Evolutionary conservation across 2,797 vertebrate species (phyloP).

Genomic region (Acomys russatus): DNA sequence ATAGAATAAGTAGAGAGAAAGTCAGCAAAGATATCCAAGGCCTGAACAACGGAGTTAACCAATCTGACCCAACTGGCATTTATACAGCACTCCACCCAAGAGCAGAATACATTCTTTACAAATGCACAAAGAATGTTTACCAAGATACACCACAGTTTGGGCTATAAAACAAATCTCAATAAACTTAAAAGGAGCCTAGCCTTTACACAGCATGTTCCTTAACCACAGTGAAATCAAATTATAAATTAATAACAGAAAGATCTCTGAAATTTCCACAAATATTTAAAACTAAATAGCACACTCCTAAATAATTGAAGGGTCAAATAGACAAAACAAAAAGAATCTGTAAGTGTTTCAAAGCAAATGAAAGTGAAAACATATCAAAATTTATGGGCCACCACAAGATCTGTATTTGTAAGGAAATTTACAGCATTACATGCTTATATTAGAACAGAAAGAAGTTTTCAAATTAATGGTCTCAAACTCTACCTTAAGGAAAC

Average conservation of each 20-base stretch:
- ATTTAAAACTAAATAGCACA: slow-evolving; percentile 78
- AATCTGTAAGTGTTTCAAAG: slow-evolving; percentile 48
- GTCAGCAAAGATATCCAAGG: slow-evolving; percentile 42
- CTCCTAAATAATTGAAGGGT: slow-evolving; percentile 74
- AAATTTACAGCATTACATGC: slow-evolving; percentile 23
- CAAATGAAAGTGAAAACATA: slow-evolving; percentile 56
- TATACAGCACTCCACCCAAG: slow-evolving; percentile 66
- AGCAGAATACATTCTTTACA: slow-evolving; percentile 68
- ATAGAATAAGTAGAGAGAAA: slow-evolving; percentile 62
- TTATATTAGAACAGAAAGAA: slow-evolving; percentile 55
- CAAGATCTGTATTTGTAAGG: slow-evolving; percentile 37
- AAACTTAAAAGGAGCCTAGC: slow-evolving; percentile 76
- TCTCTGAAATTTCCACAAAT: slow-evolving; percentile 79
- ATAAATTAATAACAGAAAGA: slow-evolving; percentile 82
- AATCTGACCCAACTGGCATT: slow-evolving; percentile 66
- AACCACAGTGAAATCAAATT: slow-evolving; percentile 79
- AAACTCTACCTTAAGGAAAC: slow-evolving; percentile 52
- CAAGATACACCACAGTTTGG: slow-evolving; percentile 69
- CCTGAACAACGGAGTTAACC: slow-evolving; percentile 50
- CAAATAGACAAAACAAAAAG: slow-evolving; percentile 65
- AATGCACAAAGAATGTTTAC: slow-evolving; percentile 69
- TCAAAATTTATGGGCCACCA: slow-evolving; percentile 37
- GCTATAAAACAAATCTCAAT: slow-evolving; percentile 74
- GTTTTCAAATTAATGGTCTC: slow-evolving; percentile 41
- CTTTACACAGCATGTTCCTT: slow-evolving; percentile 68